Conservation (phyloP, 2,797 vertebrate genomes). For the Sebastes flavidus region DNA sequence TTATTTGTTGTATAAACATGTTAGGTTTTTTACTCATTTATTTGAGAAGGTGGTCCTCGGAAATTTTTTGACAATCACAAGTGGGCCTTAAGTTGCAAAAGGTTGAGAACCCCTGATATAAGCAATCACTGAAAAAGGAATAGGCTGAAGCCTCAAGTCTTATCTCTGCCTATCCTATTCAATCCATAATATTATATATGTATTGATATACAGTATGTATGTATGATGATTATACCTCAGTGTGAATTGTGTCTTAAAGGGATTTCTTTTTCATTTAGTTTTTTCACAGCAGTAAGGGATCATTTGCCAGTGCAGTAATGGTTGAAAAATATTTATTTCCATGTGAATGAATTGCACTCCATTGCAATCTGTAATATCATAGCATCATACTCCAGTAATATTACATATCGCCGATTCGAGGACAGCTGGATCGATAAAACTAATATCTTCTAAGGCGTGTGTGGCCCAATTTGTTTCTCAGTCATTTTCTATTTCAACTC, state of each 20-base stretch:
- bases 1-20: no score
- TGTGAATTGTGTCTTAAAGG: background rate
- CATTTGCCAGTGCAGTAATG: background rate
- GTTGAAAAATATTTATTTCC: slow-evolving; percentile 26
- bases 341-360: slow-evolving; percentile 36
- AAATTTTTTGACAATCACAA: no score
- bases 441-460: slow-evolving; percentile 54
- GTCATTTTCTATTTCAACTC: slow-evolving; percentile 54
- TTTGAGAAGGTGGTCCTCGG: no score
- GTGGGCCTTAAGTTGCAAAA: no score
- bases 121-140: no score
- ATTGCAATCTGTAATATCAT: slow-evolving; percentile 44
- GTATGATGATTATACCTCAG: background rate
- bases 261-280: background rate
- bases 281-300: background rate
- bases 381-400: slow-evolving; percentile 35
- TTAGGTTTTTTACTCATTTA: no score
- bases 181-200: no score
- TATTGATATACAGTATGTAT: background rate
- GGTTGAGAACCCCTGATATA: no score
- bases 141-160: no score
- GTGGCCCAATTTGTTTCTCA: slow-evolving; percentile 37
- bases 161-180: no score
- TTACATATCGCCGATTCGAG: slow-evolving; percentile 25
- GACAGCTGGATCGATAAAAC: slow-evolving; percentile 63